Base-by-base conservation (phyloP, 2,888 invertebrate species). In the Acleris laterana region DNA sequence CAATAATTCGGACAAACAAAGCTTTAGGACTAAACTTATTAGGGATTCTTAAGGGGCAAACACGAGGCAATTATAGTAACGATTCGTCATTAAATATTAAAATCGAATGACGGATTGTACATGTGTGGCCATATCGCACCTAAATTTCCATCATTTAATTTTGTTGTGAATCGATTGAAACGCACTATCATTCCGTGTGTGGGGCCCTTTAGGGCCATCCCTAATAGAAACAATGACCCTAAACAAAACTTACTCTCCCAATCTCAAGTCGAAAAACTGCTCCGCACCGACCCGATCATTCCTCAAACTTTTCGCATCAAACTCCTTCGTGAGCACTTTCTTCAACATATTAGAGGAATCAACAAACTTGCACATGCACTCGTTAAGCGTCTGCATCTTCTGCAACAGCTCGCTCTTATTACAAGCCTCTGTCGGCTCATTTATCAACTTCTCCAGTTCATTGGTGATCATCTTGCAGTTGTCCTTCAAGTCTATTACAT, bases 301-400 rank as follows among this genome's bases (percentile, higher is more conserved):
- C 16, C 78, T 78, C 5, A 74, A 73, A 9, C 71, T 78, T 55
- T 85, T 88, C 0, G 82, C 75, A 68, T 84, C 85, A 49, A 82
- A 79, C 69, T 87, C 87, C 46, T 88, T 88, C 0, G 79, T 81
- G 66, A 91, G 49, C 4, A 85, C 88, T 68, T 82, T 87, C 70
- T 89, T 92, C 63, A 92, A 63, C 0, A 83, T 82, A 51, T 90
- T 90, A 0, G 91, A 87, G 0, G 92, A 90, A 52, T 88, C 84
- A 0, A 86, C 87, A 63, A 90, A 90, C 70, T 87, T 89, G 69
- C 87, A 87, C 92, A 93, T 93, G 17, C 80, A 90, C 7, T 90
- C 86, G 25, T 87, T 89, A 1, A 92, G 46, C 0, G 81, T 82
- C 64, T 88, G 81, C 88, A 93, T 90, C 70, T 91, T 93, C 0